Evolutionary conservation across 2,888 invertebrate genomes (phyloP), one percentile per base, ranked within the genome.

Genomic region (Latheticus oryzae): DNA sequence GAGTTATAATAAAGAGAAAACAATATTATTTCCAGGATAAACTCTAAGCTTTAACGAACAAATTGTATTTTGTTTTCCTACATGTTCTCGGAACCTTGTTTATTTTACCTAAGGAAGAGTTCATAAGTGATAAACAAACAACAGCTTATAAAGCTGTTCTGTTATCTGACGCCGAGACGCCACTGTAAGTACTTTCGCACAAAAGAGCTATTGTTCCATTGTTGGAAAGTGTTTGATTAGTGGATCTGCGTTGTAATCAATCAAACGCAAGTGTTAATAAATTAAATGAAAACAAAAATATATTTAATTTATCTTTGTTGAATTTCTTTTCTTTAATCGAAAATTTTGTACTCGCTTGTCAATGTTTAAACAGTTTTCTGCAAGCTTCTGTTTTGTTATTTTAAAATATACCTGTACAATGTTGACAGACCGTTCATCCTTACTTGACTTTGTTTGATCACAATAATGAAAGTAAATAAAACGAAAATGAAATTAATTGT

Each of bases 91-190:
- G 16, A 32, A 32, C 13, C 12, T 13, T 17, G 35, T 35, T 35
- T 35, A 19, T 32, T 24, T 40, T 19, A 21, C 42, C 13, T 42
- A 16, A 42, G 17, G 17, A 28, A 42, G 15, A 28, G 9, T 26
- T 16, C 3, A n/a, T 17, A 37, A 16, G 19, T 42, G 19, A 13
- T 9, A 24, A 26, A 42, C 28, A 42, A 42, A 42, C 28, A 42
- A 8, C 8, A 13, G 26, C n/a, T 42, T 26, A 42, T 42, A 28
- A 42, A 42, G 15, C 9, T 42, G 42, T 42, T 28, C 17, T 12
- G 28, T 42, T 42, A 42, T 40, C 21, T 40, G 23, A 24, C 26
- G 42, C 42, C 42, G n/a, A n/a, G n/a, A n/a, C n/a, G 26, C 17
- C 15, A 12, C 26, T 28, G 15, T 42, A 26, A 15, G 28, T 28